phyloP scores from a whole-genome alignment of 2,113 vertebrate species.

The Irena cyanogastra region DNA sequence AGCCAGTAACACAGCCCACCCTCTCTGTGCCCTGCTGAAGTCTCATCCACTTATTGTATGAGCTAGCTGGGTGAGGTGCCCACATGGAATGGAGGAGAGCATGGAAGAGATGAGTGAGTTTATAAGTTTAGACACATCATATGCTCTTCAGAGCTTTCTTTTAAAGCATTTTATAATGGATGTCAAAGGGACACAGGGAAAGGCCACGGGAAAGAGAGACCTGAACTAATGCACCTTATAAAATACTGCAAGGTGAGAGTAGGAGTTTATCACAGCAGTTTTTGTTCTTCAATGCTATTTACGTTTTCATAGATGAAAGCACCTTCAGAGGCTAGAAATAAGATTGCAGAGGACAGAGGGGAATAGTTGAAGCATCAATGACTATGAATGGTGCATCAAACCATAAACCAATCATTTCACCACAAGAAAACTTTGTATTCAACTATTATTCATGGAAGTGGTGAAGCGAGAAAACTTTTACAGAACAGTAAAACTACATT shows the following conservation, averaged over 20 bases:
- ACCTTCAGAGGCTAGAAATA: neutral
- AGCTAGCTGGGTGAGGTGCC: neutral
- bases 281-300: neutral
- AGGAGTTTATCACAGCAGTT: neutral
- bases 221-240: neutral
- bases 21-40: neutral
- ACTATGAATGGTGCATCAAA: neutral
- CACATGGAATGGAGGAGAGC: neutral
- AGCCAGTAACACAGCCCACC: neutral
- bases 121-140: neutral
- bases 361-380: neutral
- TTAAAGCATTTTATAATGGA: neutral
- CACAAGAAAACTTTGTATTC: neutral
- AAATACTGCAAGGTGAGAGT: neutral
- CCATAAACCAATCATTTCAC: neutral
- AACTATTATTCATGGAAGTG: neutral
- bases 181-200: neutral
- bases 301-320: conserved; percentile 1
- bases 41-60: fast-evolving
- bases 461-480: neutral
- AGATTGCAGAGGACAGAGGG: neutral
- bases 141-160: neutral
- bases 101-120: neutral
- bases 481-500: neutral
- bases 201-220: neutral